Percentiles rank a stretch among this genome's conserved stretches.
phyloP scores from a whole-genome alignment of 2,113 vertebrate genomes.

The crab-eating macaque (Macaca fascicularis) region DNA sequence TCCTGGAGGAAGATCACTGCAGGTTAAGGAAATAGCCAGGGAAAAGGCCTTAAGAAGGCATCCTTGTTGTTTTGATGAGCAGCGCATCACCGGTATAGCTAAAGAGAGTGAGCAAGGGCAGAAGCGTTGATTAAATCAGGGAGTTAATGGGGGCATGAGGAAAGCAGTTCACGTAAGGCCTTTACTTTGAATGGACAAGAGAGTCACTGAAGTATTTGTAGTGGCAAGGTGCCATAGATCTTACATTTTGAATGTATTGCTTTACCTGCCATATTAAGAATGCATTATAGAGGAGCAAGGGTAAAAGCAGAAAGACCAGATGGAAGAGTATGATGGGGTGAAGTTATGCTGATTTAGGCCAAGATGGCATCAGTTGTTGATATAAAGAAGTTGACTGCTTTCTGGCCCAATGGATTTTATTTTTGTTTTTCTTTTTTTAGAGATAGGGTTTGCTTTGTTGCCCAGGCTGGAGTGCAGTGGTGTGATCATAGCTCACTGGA shows the following conservation, averaged over 20 bases:
- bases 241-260: background rate
- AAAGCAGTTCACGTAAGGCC: background rate
- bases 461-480: too few relatives aligned
- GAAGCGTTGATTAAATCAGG: background rate
- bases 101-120: background rate
- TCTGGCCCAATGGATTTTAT: background rate
- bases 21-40: background rate
- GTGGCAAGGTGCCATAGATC: background rate
- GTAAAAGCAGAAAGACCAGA: background rate
- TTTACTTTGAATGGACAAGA: background rate
- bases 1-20: background rate
- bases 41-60: background rate
- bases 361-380: background rate
- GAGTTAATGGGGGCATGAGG: background rate
- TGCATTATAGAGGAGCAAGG: background rate
- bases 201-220: background rate
- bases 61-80: background rate
- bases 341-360: background rate
- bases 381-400: background rate
- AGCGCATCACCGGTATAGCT: too few relatives aligned
- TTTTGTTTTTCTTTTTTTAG: background rate
- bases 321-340: background rate
- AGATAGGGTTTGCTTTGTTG: too few relatives aligned
- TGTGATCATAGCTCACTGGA: too few relatives aligned
- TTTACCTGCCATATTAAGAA: background rate